Evolutionary conservation across 2,797 vertebrate genomes (phyloP), one percentile per base, ranked within the genome.

Genomic region (Peromyscus attwateri): DNA sequence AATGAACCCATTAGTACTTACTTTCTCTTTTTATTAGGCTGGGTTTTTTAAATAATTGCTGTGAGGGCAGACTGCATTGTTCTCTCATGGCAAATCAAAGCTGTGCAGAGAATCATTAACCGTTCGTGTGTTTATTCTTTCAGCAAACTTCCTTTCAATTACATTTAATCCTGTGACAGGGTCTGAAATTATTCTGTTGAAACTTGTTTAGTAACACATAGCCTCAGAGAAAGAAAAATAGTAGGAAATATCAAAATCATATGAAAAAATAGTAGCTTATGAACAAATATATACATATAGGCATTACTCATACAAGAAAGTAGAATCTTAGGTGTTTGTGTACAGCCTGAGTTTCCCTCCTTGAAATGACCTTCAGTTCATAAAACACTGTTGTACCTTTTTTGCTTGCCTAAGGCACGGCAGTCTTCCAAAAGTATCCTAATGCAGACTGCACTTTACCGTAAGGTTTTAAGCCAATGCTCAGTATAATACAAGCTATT

Each of bases 21-120:
- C 19, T 93, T 93, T 79, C n/a, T 68, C 6, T 40, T 93, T 95
- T 96, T 95, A 75, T 29, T 94, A 77, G 57, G 60, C 89, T 89
- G 62, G 4, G 29, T 82, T 89, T 97, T 94, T 70, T 10, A 93
- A 91, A 80, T 95, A 82, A 77, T 91, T 81, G n/a, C 87, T 88
- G 70, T 80, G 84, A 64, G 57, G 46, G n/a, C 4, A 93, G 62
- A 90, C 77, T 34, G 31, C 25, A 43, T 81, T 89, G 57, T 95
- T 85, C 64, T 52, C 27, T 66, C 84, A 68, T n/a, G 7, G 64
- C 60, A 92, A 94, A 70, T 95, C 71, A 95, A 89, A 62, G n/a
- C 87, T 68, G 64, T 62, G 2, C n/a, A 43, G 49, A 79, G 46
- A 81, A 64, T 80, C 34, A 10, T 89, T 97, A 93, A 62, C n/a